Base-by-base conservation (phyloP, 1,140 invertebrate genomes). In the Drosophila malerkotliana region DNA sequence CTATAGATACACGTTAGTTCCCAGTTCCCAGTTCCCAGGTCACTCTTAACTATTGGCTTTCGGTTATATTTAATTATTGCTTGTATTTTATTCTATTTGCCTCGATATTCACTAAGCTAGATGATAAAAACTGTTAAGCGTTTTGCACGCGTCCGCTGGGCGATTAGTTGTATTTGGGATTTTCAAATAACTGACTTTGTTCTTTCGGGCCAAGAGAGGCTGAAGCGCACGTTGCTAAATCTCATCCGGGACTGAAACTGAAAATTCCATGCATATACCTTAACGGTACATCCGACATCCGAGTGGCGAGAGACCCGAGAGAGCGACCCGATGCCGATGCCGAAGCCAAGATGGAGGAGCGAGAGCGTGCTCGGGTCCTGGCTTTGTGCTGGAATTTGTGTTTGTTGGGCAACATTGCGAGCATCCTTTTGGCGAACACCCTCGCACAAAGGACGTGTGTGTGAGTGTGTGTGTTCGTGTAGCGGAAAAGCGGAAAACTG, bases 171-270 rank as follows among this genome's bases (percentile, higher is more conserved):
- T 45, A 26, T 30, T 26, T 45, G 15, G 24, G 6, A 8, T 59
- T 71, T 39, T 66, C 8, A 10, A 24, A 47, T 10, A 2, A 10
- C 3, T 21, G 5, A 12, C 12, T 47, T 47, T n/a, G 4, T 41
- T 39, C n/a, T 45, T 45, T 60, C 54, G 55, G 68, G 57, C 47
- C 34, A 52, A 57, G 67, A 77, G 58, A 71, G 26, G 57, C 41
- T 68, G 63, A 67, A 88, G 83, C 83, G 82, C 82, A 88, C 83
- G 82, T 87, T 88, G 71, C 79, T 67, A 87, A 90, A 90, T 90
- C 87, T 90, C 85, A 79, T 90, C 85, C 85, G 85, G 85, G 85
- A 90, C 85, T 90, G 81, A 90, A 85, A 30, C 76, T 79, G 82
- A 88, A 88, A 88, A 83, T 87, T 88, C 76, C 64, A 83, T 79